Conservation (phyloP, 2,888 invertebrate species). For the Hesperia comma region DNA sequence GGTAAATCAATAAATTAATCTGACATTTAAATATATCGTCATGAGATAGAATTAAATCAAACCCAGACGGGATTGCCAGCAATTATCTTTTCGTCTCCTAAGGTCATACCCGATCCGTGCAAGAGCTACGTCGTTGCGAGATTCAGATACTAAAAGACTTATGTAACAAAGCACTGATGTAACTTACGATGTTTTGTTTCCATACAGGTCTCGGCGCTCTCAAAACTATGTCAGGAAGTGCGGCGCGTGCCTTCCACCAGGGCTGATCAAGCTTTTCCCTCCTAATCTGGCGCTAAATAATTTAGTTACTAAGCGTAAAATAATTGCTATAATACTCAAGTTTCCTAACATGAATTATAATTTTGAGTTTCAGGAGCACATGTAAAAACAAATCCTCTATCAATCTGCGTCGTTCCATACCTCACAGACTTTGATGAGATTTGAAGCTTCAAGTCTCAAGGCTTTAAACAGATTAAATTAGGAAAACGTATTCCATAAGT, state of each 20-base stretch:
- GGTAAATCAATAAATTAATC: constrained; percentile 26
- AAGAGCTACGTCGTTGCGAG: constrained; percentile 66
- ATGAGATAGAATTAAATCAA: constrained; percentile 47
- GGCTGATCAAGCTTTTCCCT: constrained; percentile 53
- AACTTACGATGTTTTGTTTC: constrained; percentile 60
- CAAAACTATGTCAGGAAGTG: constrained; percentile 78
- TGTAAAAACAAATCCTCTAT: too few relatives aligned
- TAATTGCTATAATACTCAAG: too few relatives aligned
- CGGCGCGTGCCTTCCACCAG: constrained; percentile 75
- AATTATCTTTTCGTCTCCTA: constrained; percentile 76
- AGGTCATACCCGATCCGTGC: constrained; percentile 72
- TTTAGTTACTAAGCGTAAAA: too few relatives aligned
- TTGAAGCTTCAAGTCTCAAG: too few relatives aligned
- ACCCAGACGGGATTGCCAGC: constrained; percentile 53
- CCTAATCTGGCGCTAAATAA: too few relatives aligned
- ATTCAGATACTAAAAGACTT: constrained; percentile 53
- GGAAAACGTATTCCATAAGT: too few relatives aligned
- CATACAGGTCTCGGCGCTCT: constrained; percentile 56
- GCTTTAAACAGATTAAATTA: too few relatives aligned
- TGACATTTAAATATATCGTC: constrained; percentile 39
- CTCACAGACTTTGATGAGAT: too few relatives aligned
- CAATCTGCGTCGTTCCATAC: too few relatives aligned
- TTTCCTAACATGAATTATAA: too few relatives aligned
- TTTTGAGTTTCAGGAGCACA: too few relatives aligned
- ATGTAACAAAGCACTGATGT: constrained; percentile 53